phyloP scores from a whole-genome alignment of 2,888 invertebrate genomes.

The Steromphala cineraria region DNA sequence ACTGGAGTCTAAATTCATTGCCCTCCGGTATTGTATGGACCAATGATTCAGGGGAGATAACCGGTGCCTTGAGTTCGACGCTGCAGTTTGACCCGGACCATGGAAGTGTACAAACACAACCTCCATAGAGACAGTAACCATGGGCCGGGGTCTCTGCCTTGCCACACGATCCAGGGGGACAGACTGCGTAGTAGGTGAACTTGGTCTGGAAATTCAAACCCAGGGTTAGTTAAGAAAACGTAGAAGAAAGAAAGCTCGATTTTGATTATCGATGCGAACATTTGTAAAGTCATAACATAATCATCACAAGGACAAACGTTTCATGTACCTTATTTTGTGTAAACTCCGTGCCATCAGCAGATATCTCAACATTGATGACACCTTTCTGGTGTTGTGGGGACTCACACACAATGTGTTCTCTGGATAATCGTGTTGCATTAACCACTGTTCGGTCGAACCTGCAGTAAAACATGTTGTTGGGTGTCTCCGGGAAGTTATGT shows the following conservation, averaged over 20 bases:
- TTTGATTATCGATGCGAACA: too few relatives aligned
- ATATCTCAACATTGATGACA: slow-evolving; percentile 27
- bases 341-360: slow-evolving; percentile 25
- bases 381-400: slow-evolving; percentile 26
- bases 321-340: slow-evolving; percentile 18
- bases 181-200: slow-evolving; percentile 39
- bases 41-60: not conserved
- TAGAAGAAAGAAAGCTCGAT: too few relatives aligned
- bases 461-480: slow-evolving; percentile 35
- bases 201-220: slow-evolving; percentile 29
- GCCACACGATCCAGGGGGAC: slow-evolving; percentile 47
- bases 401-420: slow-evolving; percentile 29
- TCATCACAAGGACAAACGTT: too few relatives aligned
- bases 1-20: not conserved
- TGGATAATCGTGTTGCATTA: slow-evolving; percentile 37
- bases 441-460: slow-evolving; percentile 34
- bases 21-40: not conserved
- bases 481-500: slow-evolving; percentile 44
- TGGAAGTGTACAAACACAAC: slow-evolving; percentile 46
- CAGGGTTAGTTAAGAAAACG: too few relatives aligned
- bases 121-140: slow-evolving; percentile 49
- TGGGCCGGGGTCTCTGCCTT: slow-evolving; percentile 30
- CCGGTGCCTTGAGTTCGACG: slow-evolving; percentile 31
- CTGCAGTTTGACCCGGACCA: slow-evolving; percentile 51
- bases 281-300: too few relatives aligned